These are phyloP conservation scores for Bombus superbus DNA, from an alignment of 1,140 invertebrate genomes.

Conservation along the genomic window DNA sequence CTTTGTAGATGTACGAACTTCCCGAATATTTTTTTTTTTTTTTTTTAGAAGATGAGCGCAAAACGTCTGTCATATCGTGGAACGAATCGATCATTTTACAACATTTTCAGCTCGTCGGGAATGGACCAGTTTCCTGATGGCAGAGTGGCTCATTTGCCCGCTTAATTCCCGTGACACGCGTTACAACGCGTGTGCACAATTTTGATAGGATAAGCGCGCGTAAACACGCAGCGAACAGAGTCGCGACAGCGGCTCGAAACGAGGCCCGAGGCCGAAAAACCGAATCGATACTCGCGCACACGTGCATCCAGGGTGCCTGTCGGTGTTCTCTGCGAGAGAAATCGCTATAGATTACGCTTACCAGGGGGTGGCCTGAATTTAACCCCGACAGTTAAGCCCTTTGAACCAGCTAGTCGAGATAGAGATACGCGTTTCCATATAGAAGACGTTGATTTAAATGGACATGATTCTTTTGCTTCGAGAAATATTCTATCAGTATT, in stretches of 20 bases:
- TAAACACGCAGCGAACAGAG: constrained; percentile 36
- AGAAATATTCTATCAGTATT: too few relatives aligned
- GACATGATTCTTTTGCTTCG: not conserved
- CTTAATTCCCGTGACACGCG: constrained; percentile 50
- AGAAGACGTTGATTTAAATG: constrained; percentile 66
- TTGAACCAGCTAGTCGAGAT: constrained; percentile 59
- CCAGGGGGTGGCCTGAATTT: constrained; percentile 76
- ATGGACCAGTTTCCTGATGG: not conserved
- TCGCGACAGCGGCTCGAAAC: constrained; percentile 67
- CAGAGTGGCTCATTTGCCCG: not conserved
- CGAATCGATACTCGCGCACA: constrained; percentile 80
- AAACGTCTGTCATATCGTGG: not conserved
- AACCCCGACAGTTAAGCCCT: constrained; percentile 65
- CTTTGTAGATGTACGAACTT: not conserved
- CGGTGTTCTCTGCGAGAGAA: constrained; percentile 45
- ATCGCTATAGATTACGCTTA: constrained; percentile 78
- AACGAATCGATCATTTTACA: not conserved
- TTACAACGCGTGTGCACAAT: constrained; percentile 69
- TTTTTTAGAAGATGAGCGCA: too few relatives aligned
- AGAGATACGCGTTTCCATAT: constrained; percentile 43
- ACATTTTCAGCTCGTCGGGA: not conserved
- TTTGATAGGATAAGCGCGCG: constrained; percentile 69
- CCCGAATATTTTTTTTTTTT: too few relatives aligned
- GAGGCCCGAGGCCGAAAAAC: constrained; percentile 79
- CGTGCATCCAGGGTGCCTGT: not conserved